phyloP scores from a whole-genome alignment of 2,113 vertebrate species.

The Rhadina sibilatrix region DNA sequence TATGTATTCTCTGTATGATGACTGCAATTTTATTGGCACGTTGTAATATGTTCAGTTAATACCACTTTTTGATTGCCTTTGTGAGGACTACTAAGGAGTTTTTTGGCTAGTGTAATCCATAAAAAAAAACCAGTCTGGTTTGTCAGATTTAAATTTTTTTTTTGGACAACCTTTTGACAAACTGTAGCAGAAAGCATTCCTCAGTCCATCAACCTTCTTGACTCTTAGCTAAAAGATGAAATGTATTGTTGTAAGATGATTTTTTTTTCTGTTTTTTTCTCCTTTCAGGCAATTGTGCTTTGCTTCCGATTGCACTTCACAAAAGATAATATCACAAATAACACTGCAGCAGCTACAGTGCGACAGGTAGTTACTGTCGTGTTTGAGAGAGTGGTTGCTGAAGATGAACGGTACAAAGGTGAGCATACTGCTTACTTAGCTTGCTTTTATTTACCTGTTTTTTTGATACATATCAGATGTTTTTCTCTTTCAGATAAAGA shows the following conservation, averaged over 20 bases:
- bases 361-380: slow-evolving; percentile 97
- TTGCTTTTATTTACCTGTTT: background rate
- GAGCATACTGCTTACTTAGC: background rate
- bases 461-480: background rate
- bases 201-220: background rate
- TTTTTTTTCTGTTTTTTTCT: background rate
- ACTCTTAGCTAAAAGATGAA: background rate
- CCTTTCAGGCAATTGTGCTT: slow-evolving; percentile 91
- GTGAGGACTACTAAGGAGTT: background rate
- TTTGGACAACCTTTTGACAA: background rate
- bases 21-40: background rate
- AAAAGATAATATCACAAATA: slow-evolving; percentile 99
- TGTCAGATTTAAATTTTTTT: background rate
- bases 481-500: background rate
- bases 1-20: background rate
- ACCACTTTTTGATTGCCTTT: background rate
- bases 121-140: background rate
- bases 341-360: slow-evolving; percentile 95
- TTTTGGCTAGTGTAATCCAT: background rate
- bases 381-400: slow-evolving; percentile 97
- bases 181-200: background rate
- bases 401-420: slow-evolving; percentile 94
- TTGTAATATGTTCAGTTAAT: background rate
- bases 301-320: slow-evolving; percentile 99
- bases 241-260: background rate